Base-by-base conservation (phyloP, 2,113 vertebrate species). In the Aspiorhynchus laticeps region DNA sequence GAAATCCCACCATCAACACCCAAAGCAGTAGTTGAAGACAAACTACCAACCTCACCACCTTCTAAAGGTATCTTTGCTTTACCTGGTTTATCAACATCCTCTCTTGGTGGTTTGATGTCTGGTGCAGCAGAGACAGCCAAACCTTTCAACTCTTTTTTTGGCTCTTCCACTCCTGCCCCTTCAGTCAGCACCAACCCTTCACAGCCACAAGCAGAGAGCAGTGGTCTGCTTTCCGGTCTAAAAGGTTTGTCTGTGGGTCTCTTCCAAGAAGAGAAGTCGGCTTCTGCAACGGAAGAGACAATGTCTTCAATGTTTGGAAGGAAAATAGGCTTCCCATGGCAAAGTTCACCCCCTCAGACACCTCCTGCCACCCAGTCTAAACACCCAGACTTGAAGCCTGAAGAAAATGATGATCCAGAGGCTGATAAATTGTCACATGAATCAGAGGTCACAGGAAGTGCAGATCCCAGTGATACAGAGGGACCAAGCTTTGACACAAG, bases 171-270 rank as follows among this genome's bases (percentile, higher is more conserved):
- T 59, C 84, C 83, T 83, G 91, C 90, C 90, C 88, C 90, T 87
- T 79, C 87, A 83, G 48, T 86, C 91, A 89, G 90, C 38, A 80
- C 38, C 24, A 94, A 86, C 1, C 48, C 85, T 48, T 69, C 89
- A 63, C 93, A 93, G 76, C 80, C 90, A 75, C 89, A 91, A 84
- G 28, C 90, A 61, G 93, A 93, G 67, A 94, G 83, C 12, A 91
- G 93, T 65, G 93, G 96, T n/a, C 92, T 98, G 1, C 91, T 97
- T 82, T 96, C 96, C 38, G 94, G 95, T 75, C 96, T 98, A 87
- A 98, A 96, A 92, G 97, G 91, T 63, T 88, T 99, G 71, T 98
- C 97, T 80, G 93, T 93, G 0, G 90, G 94, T 87, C 93, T 98
- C 0, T 97, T 98, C 92, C 96, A 98, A 53, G 95, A 97, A 41